These are phyloP conservation scores for Sarcophaga peregrina DNA, from an alignment of 1,140 invertebrate species.

Conservation along the genomic window DNA sequence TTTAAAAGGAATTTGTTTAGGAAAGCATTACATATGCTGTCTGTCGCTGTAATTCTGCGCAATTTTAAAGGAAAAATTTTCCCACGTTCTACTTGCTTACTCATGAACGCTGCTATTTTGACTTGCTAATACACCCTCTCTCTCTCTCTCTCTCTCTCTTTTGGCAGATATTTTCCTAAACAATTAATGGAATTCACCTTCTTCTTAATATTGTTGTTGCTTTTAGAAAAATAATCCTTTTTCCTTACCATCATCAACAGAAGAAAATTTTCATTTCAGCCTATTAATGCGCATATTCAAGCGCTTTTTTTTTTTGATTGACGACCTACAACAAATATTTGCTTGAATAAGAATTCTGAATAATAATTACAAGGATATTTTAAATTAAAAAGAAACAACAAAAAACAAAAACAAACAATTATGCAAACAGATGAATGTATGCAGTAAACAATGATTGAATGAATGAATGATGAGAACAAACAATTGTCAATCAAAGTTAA, in stretches of 20 bases:
- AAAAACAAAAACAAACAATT: background rate
- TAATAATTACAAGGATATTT: background rate
- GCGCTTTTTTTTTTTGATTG: too few species aligned
- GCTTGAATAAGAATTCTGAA: background rate
- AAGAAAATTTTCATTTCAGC: background rate
- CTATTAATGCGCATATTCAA: background rate
- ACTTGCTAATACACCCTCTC: constrained; percentile 10
- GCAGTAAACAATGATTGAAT: too few species aligned
- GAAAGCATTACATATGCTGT: too few species aligned
- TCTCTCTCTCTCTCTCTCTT: background rate
- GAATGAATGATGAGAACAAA: background rate
- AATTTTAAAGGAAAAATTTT: background rate
- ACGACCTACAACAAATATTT: too few species aligned
- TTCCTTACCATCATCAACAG: background rate
- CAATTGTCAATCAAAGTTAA: constrained; percentile 1
- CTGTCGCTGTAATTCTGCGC: background rate
- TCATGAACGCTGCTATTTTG: background rate
- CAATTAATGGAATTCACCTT: background rate
- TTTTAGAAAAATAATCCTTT: background rate
- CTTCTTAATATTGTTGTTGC: background rate
- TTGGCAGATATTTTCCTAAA: too few species aligned
- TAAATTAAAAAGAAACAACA: background rate
- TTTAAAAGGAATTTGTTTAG: too few species aligned
- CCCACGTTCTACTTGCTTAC: background rate
- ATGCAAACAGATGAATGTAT: too few species aligned